Evolutionary conservation across 2,888 invertebrate species (phyloP).

Genomic region (Drosophila mulleri): DNA sequence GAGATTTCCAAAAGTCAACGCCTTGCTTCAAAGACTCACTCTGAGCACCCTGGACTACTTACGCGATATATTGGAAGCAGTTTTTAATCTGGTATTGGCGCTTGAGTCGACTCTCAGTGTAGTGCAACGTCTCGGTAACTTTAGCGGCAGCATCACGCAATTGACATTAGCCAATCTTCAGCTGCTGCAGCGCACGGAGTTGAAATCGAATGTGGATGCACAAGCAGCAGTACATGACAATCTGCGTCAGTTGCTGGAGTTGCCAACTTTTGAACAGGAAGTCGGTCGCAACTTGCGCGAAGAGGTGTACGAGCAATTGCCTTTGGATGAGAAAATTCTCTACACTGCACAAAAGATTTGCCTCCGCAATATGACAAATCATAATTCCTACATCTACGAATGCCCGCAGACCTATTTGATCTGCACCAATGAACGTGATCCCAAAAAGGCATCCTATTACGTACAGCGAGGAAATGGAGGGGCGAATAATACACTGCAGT

Average conservation of each 20-base stretch:
- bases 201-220: constrained; percentile 26
- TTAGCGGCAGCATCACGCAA: constrained; percentile 50
- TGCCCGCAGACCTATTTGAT: constrained; percentile 74
- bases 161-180: constrained; percentile 61
- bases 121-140: constrained; percentile 48
- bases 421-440: constrained; percentile 63
- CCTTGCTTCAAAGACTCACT: constrained; percentile 53
- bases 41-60: constrained; percentile 49
- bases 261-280: constrained; percentile 38
- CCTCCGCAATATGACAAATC: constrained; percentile 62
- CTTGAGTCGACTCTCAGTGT: constrained; percentile 56
- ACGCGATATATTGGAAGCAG: constrained; percentile 58
- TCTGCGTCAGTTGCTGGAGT: constrained; percentile 44
- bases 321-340: constrained; percentile 57
- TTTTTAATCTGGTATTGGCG: constrained; percentile 56
- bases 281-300: constrained; percentile 30
- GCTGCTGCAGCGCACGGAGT: constrained; percentile 46
- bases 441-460: constrained; percentile 64
- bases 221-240: constrained; percentile 37
- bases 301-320: constrained; percentile 47
- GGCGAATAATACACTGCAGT: constrained; percentile 40
- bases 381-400: constrained; percentile 67
- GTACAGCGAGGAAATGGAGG: constrained; percentile 50
- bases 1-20: constrained; percentile 51
- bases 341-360: constrained; percentile 68